Evolutionary conservation across 2,888 invertebrate species (phyloP).

Genomic region (Tridacna crocea): DNA sequence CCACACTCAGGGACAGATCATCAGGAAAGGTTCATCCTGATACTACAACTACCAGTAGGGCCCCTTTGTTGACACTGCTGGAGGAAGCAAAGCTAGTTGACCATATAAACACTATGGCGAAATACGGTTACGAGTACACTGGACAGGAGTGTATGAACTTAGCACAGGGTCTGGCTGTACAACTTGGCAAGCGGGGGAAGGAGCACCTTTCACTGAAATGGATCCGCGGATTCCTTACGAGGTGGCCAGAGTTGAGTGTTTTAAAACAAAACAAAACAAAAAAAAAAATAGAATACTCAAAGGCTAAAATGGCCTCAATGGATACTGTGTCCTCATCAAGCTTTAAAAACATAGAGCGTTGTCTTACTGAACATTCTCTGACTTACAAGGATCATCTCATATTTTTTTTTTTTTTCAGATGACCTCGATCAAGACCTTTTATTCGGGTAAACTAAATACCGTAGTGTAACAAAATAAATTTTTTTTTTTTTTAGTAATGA

Average conservation of each 20-base stretch:
- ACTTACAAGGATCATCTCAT: conserved; percentile 26
- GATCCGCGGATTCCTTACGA: conserved; percentile 31
- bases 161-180: conserved; percentile 30
- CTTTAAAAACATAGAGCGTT: conserved; percentile 21
- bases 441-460: too few relatives aligned
- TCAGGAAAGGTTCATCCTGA: conserved; percentile 29
- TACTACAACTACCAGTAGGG: background rate
- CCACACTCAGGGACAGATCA: conserved; percentile 34
- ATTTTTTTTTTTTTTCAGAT: too few relatives aligned
- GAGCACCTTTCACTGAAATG: conserved; percentile 33
- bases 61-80: conserved; percentile 14
- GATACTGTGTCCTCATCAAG: background rate
- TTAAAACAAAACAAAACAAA: conserved; percentile 25
- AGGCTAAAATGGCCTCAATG: conserved; percentile 29
- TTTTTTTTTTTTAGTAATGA: too few relatives aligned
- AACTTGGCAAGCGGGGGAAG: conserved; percentile 27
- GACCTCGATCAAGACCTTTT: too few relatives aligned
- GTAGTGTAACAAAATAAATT: too few relatives aligned
- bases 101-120: conserved; percentile 36
- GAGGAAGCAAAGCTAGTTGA: conserved; percentile 25
- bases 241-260: conserved; percentile 39
- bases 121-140: conserved; percentile 42
- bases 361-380: conserved; percentile 6
- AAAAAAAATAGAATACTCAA: conserved; percentile 25
- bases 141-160: conserved; percentile 34